These are phyloP conservation scores for Nothocercus nigrocapillus DNA, from an alignment of 2,113 vertebrate genomes.

Conservation along the genomic window DNA sequence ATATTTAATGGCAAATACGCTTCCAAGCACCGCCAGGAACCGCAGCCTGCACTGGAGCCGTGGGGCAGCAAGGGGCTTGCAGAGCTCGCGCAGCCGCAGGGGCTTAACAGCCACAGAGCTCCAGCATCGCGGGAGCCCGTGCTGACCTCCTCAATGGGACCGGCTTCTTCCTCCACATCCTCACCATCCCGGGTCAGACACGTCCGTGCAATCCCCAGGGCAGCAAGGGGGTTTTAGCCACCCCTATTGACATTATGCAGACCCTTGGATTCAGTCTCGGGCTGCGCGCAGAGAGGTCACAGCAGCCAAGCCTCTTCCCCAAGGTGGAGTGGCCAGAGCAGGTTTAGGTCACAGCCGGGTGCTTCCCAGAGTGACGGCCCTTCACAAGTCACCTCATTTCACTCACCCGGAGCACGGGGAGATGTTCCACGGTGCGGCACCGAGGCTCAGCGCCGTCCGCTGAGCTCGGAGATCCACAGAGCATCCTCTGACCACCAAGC, in stretches of 20 bases:
- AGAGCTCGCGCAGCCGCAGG: neutral
- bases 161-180: neutral
- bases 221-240: neutral
- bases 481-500: neutral
- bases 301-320: neutral
- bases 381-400: neutral
- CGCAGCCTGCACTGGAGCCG: accelerated
- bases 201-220: accelerated
- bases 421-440: neutral
- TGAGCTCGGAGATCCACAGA: accelerated
- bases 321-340: accelerated
- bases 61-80: neutral
- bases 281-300: accelerated
- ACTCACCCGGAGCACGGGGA: neutral
- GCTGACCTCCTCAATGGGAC: neutral
- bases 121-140: accelerated
- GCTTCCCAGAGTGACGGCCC: neutral
- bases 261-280: neutral
- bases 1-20: accelerated
- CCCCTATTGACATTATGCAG: neutral
- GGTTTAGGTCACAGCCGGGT: neutral
- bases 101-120: neutral
- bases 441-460: neutral
- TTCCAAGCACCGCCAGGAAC: neutral
- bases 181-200: neutral